Percentiles rank a stretch among this genome's conserved stretches.
Evolutionary conservation across 2,113 vertebrate genomes (phyloP).

Genomic region (Serilophus lunatus): DNA sequence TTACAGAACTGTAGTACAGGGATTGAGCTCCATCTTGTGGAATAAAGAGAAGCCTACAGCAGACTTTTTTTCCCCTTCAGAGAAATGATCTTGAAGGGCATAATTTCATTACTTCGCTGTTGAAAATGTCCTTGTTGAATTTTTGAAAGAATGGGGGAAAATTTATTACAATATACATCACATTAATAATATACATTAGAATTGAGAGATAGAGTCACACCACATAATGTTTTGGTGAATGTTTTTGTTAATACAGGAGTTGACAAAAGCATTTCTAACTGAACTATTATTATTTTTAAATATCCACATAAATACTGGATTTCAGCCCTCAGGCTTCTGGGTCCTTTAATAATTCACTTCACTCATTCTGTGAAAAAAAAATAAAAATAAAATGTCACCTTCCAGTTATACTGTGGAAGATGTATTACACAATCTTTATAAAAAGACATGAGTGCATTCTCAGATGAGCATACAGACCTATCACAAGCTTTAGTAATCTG

Average conservation of each 20-base stretch:
- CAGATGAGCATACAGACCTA: neutral
- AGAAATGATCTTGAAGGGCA: neutral
- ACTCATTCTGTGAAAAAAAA: neutral
- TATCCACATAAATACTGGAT: neutral
- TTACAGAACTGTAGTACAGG: neutral
- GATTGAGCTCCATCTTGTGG: constrained; percentile 54
- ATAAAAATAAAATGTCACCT: neutral
- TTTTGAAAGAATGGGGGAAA: neutral
- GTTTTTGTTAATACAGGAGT: neutral
- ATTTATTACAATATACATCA: rapidly evolving
- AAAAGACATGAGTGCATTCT: neutral
- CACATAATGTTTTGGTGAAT: neutral
- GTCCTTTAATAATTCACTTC: neutral
- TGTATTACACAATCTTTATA: neutral
- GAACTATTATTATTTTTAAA: neutral
- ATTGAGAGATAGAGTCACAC: rapidly evolving
- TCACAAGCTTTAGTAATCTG: neutral
- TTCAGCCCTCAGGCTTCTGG: neutral
- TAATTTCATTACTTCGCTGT: neutral
- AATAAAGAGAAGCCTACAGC: neutral
- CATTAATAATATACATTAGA: neutral
- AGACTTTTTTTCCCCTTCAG: neutral
- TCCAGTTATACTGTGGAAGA: neutral
- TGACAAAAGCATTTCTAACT: neutral
- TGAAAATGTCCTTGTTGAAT: neutral